Evolutionary conservation across 2,113 vertebrate genomes (phyloP).

Genomic region (Hypanus sabinus): DNA sequence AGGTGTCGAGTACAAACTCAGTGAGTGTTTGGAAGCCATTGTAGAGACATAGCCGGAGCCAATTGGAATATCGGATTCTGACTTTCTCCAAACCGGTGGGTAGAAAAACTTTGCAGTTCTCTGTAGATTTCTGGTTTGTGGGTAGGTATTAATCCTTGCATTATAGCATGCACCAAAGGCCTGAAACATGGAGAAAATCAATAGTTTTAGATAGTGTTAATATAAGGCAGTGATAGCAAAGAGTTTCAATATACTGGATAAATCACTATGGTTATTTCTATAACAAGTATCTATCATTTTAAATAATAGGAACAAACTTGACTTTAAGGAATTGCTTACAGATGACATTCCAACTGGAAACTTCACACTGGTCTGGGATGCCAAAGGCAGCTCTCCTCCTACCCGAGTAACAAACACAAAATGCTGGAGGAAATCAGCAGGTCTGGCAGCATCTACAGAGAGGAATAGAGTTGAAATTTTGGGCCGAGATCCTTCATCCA

Average conservation of each 20-base stretch:
- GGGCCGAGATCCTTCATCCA: no score
- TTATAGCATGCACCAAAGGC: constrained; percentile 68
- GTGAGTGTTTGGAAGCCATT: constrained; percentile 53
- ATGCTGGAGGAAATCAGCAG: no score
- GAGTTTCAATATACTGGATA: not conserved
- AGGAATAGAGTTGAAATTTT: no score
- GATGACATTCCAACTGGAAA: not conserved
- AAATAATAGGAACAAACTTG: not conserved
- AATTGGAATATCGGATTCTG: constrained; percentile 58
- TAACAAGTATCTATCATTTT: not conserved
- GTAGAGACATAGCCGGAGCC: constrained; percentile 53
- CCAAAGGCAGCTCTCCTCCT: no score
- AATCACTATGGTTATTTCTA: constrained; percentile 56
- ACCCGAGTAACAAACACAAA: no score
- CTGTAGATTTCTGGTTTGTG: constrained; percentile 51
- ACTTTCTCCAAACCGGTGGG: constrained; percentile 44
- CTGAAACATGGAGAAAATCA: constrained; percentile 47
- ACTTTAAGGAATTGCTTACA: not conserved
- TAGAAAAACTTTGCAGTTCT: constrained; percentile 63
- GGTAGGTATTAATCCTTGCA: constrained; percentile 55
- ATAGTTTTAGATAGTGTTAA: not conserved
- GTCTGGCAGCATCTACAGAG: no score
- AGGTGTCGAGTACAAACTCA: constrained; percentile 58
- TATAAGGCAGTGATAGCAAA: not conserved
- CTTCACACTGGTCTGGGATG: not conserved